Base-by-base conservation (phyloP, 2,797 vertebrate species). In the Cossypha caffra region DNA sequence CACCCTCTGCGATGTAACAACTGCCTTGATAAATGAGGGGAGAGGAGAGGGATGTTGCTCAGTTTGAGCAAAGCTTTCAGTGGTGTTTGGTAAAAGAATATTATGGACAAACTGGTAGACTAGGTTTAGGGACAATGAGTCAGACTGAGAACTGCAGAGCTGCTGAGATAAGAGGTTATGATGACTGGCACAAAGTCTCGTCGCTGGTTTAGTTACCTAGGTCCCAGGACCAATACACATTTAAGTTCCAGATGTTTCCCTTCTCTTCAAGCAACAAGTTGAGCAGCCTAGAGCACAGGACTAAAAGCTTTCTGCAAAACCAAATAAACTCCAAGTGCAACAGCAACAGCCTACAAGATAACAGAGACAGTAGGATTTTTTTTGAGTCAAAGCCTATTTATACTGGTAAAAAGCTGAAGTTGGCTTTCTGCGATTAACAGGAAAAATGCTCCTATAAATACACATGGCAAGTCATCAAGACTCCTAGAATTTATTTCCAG, bases 61-160 rank as follows among this genome's bases (percentile, higher is more conserved):
- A 20, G 9, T 54, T 52, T 50, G 31, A 55, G 10, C 29, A 85
- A 31, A 25, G 29, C 28, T 68, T 68, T 75, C 31, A 37, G 6
- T n/a, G n/a, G 21, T 5, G 8, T 64, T 67, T 64, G 42, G 35
- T 57, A 0, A 37, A 86, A 63, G 40, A 79, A 16, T 37, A n/a
- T 79, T 9, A 9, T 2, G 26, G 58, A 26, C 23, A 64, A 88
- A 73, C 5, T 14, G 28, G 42, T 38, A 37, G 50, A 64, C 6
- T 10, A 11, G 17, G 29, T 26, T 26, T 51, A 24, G 2, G 28
- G 57, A 50, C 40, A 43, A 17, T 6, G 11, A 63, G 37, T 40
- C 0, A 0, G 64, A 13, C 5, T 54, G 64, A 58, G 28, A 66
- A 38, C 51, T 19, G 7, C 5, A 6, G 62, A 67, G 31, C 52